Evolutionary conservation across 2,797 vertebrate genomes (phyloP), one percentile per base, ranked within the genome.

Genomic region (Rhynchotus rufescens): DNA sequence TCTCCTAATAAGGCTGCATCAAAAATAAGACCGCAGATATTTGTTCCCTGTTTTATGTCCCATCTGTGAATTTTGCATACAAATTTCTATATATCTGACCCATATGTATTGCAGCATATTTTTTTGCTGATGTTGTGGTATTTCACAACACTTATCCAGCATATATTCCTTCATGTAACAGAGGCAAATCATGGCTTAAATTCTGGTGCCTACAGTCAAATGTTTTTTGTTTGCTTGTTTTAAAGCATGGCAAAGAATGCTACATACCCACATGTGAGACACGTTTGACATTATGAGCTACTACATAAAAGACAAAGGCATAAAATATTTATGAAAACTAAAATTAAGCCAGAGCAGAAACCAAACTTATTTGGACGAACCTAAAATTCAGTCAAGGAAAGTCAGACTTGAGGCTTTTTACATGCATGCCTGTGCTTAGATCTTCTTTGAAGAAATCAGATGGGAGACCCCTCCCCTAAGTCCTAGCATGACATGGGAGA

Each of bases 361-460:
- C 26, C 1, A 9, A 80, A 60, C 14, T 66, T 84, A 13, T 62
- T 82, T 94, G 34, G 32, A 73, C 6, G 34, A 45, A 38, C 77
- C 76, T 61, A 42, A 71, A 69, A 84, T 51, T 75, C 67, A 61
- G 74, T 66, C 51, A 69, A 61, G 77, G 65, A 54, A 84, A 84
- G 51, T 51, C 40, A 90, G 26, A 22, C 40, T 19, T 86, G 59
- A 56, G 54, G 28, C 6, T 68, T 47, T 77, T 91, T 92, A 84
- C 54, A 57, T 84, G 77, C 30, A 65, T 86, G 84, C 92, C 93
- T 94, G 88, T 79, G 90, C 85, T 84, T 89, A 80, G 57, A 83
- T 94, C 86, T 74, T 80, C 68, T 74, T 3, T 80, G 81, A 95
- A 95, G 93, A 49, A 89, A 96, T 79, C 94, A 95, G 94, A 94